Evolutionary conservation across 2,113 vertebrate genomes (phyloP), one percentile per base, ranked within the genome.

Genomic region (Anser brachyrhynchus): DNA sequence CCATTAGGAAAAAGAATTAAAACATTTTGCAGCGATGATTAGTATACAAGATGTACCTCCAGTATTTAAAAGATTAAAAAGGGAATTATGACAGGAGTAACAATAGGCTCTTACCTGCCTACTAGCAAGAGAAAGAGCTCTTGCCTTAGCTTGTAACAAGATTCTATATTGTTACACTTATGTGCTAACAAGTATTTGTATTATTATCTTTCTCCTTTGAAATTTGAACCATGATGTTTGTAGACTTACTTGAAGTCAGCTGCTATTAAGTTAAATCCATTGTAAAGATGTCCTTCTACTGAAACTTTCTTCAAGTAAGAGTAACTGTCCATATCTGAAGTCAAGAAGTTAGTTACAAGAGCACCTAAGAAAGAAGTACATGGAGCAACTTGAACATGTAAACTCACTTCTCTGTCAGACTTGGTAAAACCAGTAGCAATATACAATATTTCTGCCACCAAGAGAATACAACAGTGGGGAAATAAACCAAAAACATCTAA

Each of bases 251-350:
- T 99, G 94, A 99, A 98, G 77, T 99, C 99, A 11, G 99, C 99
- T 33, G 99, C 98, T 97, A 99, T 95, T 96, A 99, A 98, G 97
- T 99, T 99, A 96, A 99, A 99, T 95, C 99, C 99, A 7, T 99
- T 99, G 97, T 99, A 99, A 92, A 99, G 96, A 86, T 99, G 99
- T 92, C 98, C 98, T 90, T 99, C 99, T 41, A 96, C 49, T 8
- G 99, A 98, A 78, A 99, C 97, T 94, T 99, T 99, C 97, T 98
- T 99, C 96, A 99, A 95, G 97, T 99, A 99, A 73, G 99, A 98
- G 96, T 98, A 98, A 97, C 98, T 98, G 96, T 99, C 99, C 94
- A 98, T 59, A 73, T 99, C 98, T 20, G 98, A 96, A 19, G 97
- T 98, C 94, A 99, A 97, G 97, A 99, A 99, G 96, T 99, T 99